Base-by-base conservation (phyloP, 2,797 vertebrate species). In the Sebastiscus albofasciatus region DNA sequence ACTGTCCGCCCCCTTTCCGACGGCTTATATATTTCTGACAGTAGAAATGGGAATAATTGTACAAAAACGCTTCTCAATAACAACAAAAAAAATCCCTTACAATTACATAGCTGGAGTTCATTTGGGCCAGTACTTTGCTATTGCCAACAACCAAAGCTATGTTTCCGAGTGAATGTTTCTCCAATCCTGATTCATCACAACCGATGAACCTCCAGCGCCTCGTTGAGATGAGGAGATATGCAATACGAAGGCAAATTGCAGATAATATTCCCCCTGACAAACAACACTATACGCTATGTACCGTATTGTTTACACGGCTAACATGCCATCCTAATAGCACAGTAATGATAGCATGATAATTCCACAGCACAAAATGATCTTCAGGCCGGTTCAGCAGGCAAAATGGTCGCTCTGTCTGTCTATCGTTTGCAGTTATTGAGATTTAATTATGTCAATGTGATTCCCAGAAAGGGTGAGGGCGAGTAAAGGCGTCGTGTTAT, bases 1-100 rank as follows among this genome's bases (percentile, higher is more conserved):
- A 18, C 71, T 79, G 86, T 70, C 83, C 87, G 82, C 83, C 84
- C 82, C 83, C 77, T 82, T 52, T 92, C 86, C 83, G 93, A 82
- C 90, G 86, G 84, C 87, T 90, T 90, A 87, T 88, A 87, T 87
- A 83, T 88, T 88, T 92, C 88, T 92, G 92, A 92, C 90, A 91
- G 91, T 93, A 91, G 89, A 93, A 94, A 93, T 92, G 88, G 87
- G 89, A 92, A 93, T 94, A 94, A 94, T 94, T 93, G 90, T 85
- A 73, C 82, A 89, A 92, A 92, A 94, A 88, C 55, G 83, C 90
- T 90, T 89, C 89, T 92, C 89, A 79, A 67, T 90, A 91, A 89
- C 91, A 92, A 89, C 81, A 90, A 87, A 81, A 90, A 54, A 87
- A 82, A 88, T 55, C 80, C 81, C 77, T 83, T 39, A 87, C 83